phyloP scores from a whole-genome alignment of 2,888 invertebrate genomes.

The Xestia sexstrigata region DNA sequence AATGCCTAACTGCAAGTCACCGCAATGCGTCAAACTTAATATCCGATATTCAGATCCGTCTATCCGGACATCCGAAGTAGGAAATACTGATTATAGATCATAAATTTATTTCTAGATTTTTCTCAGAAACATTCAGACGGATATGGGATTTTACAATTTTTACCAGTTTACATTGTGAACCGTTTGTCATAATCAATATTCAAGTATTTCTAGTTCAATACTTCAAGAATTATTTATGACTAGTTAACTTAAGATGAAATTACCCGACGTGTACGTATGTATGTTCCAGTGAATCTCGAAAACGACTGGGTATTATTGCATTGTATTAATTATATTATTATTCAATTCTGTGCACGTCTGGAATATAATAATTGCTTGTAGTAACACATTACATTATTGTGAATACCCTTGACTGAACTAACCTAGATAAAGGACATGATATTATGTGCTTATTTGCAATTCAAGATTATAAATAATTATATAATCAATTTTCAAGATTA shows the following conservation, averaged over 20 bases:
- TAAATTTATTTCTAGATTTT: conserved; percentile 29
- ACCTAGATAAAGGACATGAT: conserved; percentile 32
- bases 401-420: conserved; percentile 45
- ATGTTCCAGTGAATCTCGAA: conserved; percentile 13
- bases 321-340: conserved; percentile 32
- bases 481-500: conserved; percentile 13
- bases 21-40: conserved; percentile 43
- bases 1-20: conserved; percentile 48
- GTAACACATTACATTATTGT: conserved; percentile 15
- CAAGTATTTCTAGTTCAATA: conserved; percentile 24
- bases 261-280: conserved; percentile 16
- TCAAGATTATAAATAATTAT: conserved; percentile 8
- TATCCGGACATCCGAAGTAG: conserved; percentile 50
- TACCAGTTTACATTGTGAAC: conserved; percentile 19
- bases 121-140: conserved; percentile 47
- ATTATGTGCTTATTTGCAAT: conserved; percentile 30
- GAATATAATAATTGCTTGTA: conserved; percentile 18
- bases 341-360: conserved; percentile 31
- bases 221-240: conserved; percentile 11
- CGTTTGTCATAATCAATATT: conserved; percentile 28
- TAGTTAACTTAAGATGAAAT: conserved; percentile 9
- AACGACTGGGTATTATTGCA: conserved; percentile 18
- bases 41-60: conserved; percentile 22
- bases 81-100: conserved; percentile 21
- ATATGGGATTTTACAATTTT: conserved; percentile 53